A percentile compares a stretch with the other conserved stretches of the same genome.
Evolutionary conservation across 2,113 vertebrate species (phyloP).

Genomic region (Campylomormyrus numenius): DNA sequence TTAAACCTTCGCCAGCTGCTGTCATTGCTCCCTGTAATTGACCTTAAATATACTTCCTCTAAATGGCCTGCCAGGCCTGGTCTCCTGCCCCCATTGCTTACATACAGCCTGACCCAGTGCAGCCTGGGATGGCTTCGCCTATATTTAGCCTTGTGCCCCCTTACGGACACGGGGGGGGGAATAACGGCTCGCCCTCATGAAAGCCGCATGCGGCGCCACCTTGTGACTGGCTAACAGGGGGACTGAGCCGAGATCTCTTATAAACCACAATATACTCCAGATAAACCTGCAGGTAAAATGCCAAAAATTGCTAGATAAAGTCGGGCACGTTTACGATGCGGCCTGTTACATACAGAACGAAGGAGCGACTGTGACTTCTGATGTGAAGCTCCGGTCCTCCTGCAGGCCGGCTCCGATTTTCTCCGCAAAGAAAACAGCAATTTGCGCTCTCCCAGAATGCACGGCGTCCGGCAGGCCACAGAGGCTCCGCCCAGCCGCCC

Average conservation of each 20-base stretch:
- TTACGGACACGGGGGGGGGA: slow-evolving; percentile 57
- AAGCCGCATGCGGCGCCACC: slow-evolving; percentile 50
- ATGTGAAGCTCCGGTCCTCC: not conserved
- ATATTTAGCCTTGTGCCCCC: slow-evolving; percentile 63
- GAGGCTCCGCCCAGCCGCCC: not conserved
- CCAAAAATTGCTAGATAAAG: not conserved
- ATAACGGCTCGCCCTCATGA: slow-evolving; percentile 67
- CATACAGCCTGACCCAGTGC: slow-evolving; percentile 51
- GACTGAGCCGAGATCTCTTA: not conserved
- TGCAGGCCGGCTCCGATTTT: not conserved
- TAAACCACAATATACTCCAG: not conserved
- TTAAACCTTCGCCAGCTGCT: slow-evolving; percentile 62
- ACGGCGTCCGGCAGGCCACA: not conserved
- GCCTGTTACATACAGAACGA: not conserved
- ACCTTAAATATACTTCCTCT: slow-evolving; percentile 75
- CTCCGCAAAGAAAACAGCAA: not conserved
- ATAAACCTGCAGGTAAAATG: not conserved
- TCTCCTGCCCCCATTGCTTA: slow-evolving; percentile 58
- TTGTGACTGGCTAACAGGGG: not conserved
- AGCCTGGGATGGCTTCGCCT: slow-evolving; percentile 61
- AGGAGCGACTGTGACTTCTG: not conserved
- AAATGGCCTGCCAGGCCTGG: slow-evolving; percentile 66
- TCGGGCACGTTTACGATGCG: not conserved
- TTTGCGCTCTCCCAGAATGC: not conserved
- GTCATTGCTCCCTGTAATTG: slow-evolving; percentile 72